Evolutionary conservation across 2,888 invertebrate species (phyloP), one percentile per base, ranked within the genome.

Genomic region (Boloria selene): DNA sequence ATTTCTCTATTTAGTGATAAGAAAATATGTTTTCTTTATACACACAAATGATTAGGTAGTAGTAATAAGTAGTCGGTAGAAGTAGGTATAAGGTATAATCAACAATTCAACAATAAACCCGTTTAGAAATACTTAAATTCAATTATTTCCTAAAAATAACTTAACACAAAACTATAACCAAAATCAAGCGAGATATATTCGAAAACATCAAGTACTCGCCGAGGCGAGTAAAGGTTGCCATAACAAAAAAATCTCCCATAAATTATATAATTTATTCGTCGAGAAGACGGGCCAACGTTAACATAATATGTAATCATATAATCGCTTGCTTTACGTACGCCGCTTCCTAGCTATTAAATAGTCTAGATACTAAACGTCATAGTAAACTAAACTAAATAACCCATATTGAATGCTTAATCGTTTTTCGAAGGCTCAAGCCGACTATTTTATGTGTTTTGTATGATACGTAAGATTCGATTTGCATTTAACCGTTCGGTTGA

Each of bases 331-430:
- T 88, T 86, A 78, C 76, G 71, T 70, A 72, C 73, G 83, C 89
- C 89, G 89, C 90, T 87, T 88, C 86, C 86, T 88, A 84, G 79
- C 83, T 72, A 84, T 88, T 84, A 87, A 85, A 78, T 76, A 82
- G 86, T 83, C 88, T 87, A 87, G 88, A 85, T 84, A 85, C 80
- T 90, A 87, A 90, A 88, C 80, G 88, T 89, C 90, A 75, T 66
- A 78, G 84, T 90, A 90, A 89, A 89, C 84, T 83, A 81, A 80
- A 83, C 86, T 81, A 79, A 87, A 88, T 85, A 84, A 79, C 79
- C 85, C 77, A 79, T 81, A 85, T 83, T 83, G 75, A 82, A 83
- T 81, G 80, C 78, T 82, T 85, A 86, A 86, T 85, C 81, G 84
- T 74, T 81, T 80, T 82, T 72, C 79, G 77, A 81, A 80, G 78